Percentiles rank a stretch among this genome's conserved stretches.
Conservation (phyloP, 2,888 invertebrate species). For the Halocaridina rubra region DNA sequence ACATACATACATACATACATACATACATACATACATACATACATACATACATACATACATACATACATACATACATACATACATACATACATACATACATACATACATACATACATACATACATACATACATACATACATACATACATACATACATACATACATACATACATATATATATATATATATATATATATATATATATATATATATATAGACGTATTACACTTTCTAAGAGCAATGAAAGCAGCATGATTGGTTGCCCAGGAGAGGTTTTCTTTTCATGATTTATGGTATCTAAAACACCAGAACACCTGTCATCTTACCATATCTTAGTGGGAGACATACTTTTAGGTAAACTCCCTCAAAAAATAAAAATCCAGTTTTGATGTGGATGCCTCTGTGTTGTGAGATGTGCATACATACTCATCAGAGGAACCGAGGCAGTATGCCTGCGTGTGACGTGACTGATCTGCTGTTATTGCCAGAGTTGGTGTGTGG, state of each 20-base stretch:
- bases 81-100: background rate
- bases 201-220: background rate
- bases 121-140: background rate
- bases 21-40: background rate
- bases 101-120: background rate
- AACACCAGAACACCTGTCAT: too few species aligned
- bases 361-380: background rate
- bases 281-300: background rate
- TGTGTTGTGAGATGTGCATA: too few species aligned
- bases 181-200: slow-evolving; percentile 14
- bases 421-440: too few species aligned
- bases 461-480: background rate
- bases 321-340: background rate
- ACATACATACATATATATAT: background rate
- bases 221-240: background rate
- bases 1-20: background rate
- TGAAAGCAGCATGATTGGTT: background rate
- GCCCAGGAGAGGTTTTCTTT: background rate
- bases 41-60: background rate
- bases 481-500: background rate
- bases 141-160: background rate
- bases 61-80: background rate
- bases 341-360: background rate
- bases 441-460: too few species aligned
- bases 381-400: background rate